Percentiles rank a stretch among this genome's conserved stretches.
phyloP scores from a whole-genome alignment of 1,140 invertebrate species.

The Bombus polaris region DNA sequence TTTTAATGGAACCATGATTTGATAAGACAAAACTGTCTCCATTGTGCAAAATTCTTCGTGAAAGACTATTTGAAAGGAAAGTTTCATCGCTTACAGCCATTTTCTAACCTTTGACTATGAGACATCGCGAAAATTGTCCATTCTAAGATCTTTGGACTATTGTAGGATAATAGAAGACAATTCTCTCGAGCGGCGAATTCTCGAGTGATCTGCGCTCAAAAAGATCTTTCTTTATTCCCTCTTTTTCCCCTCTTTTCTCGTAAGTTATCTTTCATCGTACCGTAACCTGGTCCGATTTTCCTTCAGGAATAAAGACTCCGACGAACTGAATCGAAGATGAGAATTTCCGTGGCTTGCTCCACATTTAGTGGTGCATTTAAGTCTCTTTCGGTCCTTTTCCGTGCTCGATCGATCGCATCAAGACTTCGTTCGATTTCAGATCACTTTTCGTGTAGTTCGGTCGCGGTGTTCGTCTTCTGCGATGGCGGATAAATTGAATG shows the following conservation, averaged over 20 bases:
- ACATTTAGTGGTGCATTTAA: background rate
- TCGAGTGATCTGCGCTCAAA: background rate
- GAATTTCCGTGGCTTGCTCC: background rate
- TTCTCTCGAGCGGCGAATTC: background rate
- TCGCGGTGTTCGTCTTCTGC: background rate
- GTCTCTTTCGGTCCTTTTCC: background rate
- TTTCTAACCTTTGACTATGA: background rate
- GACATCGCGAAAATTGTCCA: background rate
- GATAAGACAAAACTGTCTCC: background rate
- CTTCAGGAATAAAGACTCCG: background rate
- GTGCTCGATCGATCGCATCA: constrained; percentile 2
- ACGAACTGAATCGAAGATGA: background rate
- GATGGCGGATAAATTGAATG: constrained; percentile 16
- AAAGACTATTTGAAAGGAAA: background rate
- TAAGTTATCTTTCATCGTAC: background rate
- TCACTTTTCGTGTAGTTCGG: background rate
- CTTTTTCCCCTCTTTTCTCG: background rate
- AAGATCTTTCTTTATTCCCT: background rate
- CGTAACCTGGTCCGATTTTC: background rate
- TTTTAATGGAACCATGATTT: background rate
- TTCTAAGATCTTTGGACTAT: background rate
- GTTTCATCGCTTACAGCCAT: background rate
- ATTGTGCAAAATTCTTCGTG: background rate
- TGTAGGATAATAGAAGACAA: background rate
- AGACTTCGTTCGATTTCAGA: background rate